Conservation (phyloP, 2,888 invertebrate species). For the Stenolophus ochropezus region DNA sequence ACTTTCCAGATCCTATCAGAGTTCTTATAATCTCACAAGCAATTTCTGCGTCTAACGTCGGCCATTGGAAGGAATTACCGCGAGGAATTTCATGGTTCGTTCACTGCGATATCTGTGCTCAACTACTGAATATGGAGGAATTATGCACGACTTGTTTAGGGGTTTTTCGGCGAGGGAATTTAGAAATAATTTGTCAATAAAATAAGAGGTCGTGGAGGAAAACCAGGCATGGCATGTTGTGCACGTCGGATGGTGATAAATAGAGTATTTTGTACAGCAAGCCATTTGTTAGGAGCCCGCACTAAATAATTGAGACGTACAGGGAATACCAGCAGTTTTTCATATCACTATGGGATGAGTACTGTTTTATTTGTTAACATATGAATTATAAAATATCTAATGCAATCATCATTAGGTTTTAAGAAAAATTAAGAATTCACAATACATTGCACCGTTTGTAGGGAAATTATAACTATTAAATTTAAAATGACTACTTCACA, state of each 20-base stretch:
- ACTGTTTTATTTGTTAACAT: no score
- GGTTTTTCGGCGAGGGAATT: slow-evolving; percentile 9
- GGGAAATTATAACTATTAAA: no score
- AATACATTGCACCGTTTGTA: no score
- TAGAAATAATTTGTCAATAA: slow-evolving; percentile 34
- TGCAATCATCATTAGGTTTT: no score
- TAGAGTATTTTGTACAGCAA: slow-evolving; percentile 46
- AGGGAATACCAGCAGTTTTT: background rate
- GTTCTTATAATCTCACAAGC: background rate
- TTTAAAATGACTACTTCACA: no score
- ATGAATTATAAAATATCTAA: no score
- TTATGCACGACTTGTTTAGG: slow-evolving; percentile 12
- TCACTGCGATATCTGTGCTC: background rate
- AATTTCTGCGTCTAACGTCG: background rate
- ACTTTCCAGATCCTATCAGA: background rate
- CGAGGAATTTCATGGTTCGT: background rate
- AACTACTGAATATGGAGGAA: background rate
- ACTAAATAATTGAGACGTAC: background rate
- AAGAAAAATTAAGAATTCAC: no score
- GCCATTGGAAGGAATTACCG: slow-evolving; percentile 4
- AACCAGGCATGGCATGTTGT: background rate
- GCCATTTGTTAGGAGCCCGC: slow-evolving; percentile 1
- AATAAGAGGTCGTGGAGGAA: slow-evolving; percentile 16
- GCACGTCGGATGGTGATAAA: slow-evolving; percentile 24
- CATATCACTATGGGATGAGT: background rate